Evolutionary conservation across 2,113 vertebrate genomes (phyloP).

Genomic region (Mesoclemmys tuberculata): DNA sequence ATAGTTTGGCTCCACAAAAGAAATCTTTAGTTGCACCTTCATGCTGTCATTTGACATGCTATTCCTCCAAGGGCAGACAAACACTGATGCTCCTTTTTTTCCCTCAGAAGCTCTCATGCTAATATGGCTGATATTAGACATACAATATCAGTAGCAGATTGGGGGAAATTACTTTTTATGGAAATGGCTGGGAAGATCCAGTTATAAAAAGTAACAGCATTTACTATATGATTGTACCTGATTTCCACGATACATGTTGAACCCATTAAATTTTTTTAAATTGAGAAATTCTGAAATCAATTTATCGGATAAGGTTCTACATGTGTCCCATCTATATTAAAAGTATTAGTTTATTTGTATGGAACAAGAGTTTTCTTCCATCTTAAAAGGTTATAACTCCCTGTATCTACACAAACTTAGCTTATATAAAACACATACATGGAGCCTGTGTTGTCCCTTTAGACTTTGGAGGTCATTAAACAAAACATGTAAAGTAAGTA

Average conservation of each 20-base stretch:
- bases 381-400: not conserved
- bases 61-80: slow-evolving; percentile 32
- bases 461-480: not conserved
- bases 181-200: not conserved
- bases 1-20: not conserved
- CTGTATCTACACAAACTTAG: not conserved
- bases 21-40: not conserved
- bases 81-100: slow-evolving; percentile 7
- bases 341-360: not conserved
- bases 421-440: not conserved
- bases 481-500: not conserved
- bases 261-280: not conserved
- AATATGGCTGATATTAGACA: not conserved
- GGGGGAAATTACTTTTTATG: not conserved
- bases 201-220: not conserved
- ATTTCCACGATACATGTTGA: not conserved
- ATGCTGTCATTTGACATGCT: not conserved
- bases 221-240: not conserved
- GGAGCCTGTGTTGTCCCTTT: not conserved
- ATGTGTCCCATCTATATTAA: not conserved
- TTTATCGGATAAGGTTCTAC: not conserved
- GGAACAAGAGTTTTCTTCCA: not conserved
- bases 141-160: not conserved
- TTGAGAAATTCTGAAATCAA: not conserved
- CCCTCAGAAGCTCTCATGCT: not conserved